Base-by-base conservation (phyloP, 2,888 invertebrate genomes). In the Eristalis tenax region DNA sequence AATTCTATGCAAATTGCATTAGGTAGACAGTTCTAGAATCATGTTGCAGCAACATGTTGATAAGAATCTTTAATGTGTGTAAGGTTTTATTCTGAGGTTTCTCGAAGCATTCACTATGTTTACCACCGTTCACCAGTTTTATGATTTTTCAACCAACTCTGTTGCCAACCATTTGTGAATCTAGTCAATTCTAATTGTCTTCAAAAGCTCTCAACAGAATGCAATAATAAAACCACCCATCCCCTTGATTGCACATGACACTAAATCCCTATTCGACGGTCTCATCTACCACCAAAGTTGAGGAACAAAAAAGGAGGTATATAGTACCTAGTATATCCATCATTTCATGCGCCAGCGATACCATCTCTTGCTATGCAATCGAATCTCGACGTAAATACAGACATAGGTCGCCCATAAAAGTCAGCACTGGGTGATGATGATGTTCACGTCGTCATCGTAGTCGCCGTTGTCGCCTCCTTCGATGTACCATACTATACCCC, bases 391-490 rank as follows among this genome's bases (percentile, higher is more conserved):
- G 83, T 87, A 87, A 87, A 87, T 83, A 87, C 87, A 87, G 83
- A 87, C 87, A 87, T 87, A 87, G 87, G 83, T 87, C 87, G 79
- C 76, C 80, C 83, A 87, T 87, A 87, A 87, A 87, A 87, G 87
- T 87, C 87, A 87, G 79, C 80, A 75, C 75, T 80, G 83, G 87
- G 76, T 75, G 87, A 87, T 88, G 85, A 84, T 85, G 85, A 88
- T 84, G 85, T 88, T 81, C 77, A 85, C 85, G 81, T 81, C 66
- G 74, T 81, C 88, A 57, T 87, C 79, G 65, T 76, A 68, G 38
- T 71, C 63, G 13, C 57, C 71, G n/a, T 57, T 63, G 32, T 66
- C 50, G 35, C 35, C 65, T 32, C 15, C 77, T 61, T 23, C 77
- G 15, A 59, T 26, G 26, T 80, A 66, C 74, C 32, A 32, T 32